A percentile compares a stretch with the other conserved stretches of the same genome.
Evolutionary conservation across 2,113 vertebrate genomes (phyloP).

Genomic region (Tapirus terrestris): DNA sequence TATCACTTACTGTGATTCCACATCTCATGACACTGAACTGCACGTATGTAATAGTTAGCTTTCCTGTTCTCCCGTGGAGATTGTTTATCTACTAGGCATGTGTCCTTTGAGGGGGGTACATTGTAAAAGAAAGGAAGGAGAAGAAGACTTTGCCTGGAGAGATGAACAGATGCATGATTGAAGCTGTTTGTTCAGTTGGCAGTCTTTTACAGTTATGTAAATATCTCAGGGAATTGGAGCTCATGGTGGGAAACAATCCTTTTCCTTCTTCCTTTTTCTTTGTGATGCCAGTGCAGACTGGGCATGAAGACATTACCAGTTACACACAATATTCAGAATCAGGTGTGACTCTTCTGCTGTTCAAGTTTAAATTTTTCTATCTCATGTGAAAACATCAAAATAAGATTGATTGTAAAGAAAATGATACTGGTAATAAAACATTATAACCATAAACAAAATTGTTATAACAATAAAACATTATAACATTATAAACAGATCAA

Average conservation of each 20-base stretch:
- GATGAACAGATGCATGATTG: slow-evolving; percentile 42
- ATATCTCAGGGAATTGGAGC: slow-evolving; percentile 33
- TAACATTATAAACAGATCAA: neutral
- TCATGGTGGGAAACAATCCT: neutral
- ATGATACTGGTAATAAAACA: neutral
- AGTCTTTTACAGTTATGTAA: slow-evolving; percentile 24
- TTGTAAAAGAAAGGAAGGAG: slow-evolving; percentile 34
- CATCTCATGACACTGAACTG: neutral
- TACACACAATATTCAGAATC: neutral
- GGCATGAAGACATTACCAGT: neutral
- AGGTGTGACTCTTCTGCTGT: neutral
- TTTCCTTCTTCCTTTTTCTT: slow-evolving; percentile 1
- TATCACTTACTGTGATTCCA: neutral
- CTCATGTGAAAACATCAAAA: neutral
- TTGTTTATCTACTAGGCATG: neutral
- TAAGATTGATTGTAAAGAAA: neutral
- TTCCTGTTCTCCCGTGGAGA: neutral
- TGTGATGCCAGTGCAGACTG: neutral
- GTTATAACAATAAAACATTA: too few relatives aligned
- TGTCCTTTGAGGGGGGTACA: neutral
- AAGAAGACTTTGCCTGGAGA: slow-evolving; percentile 59
- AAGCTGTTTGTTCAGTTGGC: slow-evolving; percentile 52
- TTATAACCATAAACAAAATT: too few relatives aligned
- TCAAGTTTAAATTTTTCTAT: neutral
- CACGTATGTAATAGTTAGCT: neutral